Evolutionary conservation across 2,888 invertebrate genomes (phyloP), one percentile per base, ranked within the genome.

Genomic region (Graphium colonna): DNA sequence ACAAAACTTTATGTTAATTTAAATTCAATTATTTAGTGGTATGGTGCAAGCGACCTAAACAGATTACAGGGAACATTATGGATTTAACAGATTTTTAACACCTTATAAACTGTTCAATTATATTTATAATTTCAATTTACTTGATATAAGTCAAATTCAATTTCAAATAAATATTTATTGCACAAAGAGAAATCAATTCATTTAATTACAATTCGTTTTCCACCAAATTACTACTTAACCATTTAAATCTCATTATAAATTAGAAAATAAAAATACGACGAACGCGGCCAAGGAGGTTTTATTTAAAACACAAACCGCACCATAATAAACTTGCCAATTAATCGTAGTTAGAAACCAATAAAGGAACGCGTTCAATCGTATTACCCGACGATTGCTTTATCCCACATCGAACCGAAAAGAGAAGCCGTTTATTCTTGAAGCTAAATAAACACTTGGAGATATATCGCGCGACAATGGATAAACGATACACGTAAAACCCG

Each of bases 251-350:
- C 7, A 26, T 26, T 26, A 5, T 31, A 40, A 28, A 40, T 39
- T 40, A 16, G 48, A 31, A 49, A 41, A 13, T 49, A 49, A 49
- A n/a, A n/a, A n/a, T 40, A 41, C 10, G 26, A 36, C 26, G 38
- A 50, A 50, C 16, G 38, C 26, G 51, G 51, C 21, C 51, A 51
- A 44, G 51, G 51, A 15, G 28, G n/a, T 21, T 12, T 43, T 3
- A 51, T 42, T 42, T 41, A 52, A 46, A 46, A 47, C n/a, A 50
- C 50, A 52, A 55, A 57, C 46, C 54, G 17, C 40, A 44, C 38
- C 71, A 68, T 71, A 69, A 71, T n/a, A 73, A 76, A 77, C 75
- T 71, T 73, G 67, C 75, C 77, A 77, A 77, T 81, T 79, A 77
- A 76, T 82, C 73, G 77, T 77, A 72, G 73, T 77, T 75, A 69